Conservation (phyloP, 2,888 invertebrate species). For the Papilio gigon region DNA sequence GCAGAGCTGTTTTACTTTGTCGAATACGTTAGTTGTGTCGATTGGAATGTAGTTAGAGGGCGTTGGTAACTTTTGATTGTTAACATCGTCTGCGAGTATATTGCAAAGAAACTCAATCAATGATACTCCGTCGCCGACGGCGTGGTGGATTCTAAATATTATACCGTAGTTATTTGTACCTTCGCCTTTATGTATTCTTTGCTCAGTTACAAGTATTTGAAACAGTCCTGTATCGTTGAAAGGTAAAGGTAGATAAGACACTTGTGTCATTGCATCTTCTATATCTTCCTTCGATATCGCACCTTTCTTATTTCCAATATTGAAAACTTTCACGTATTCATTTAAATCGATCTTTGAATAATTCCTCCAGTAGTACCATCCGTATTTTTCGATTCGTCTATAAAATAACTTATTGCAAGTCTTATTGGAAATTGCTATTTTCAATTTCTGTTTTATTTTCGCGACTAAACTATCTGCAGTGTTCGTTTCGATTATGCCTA, state of each 20-base stretch:
- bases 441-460: constrained; percentile 56
- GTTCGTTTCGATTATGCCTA: constrained; percentile 70
- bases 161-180: constrained; percentile 63
- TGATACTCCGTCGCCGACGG: constrained; percentile 80
- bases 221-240: constrained; percentile 74
- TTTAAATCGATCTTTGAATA: constrained; percentile 62
- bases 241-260: constrained; percentile 70
- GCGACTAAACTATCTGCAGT: constrained; percentile 52
- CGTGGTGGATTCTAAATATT: constrained; percentile 80
- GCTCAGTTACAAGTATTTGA: constrained; percentile 74
- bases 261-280: constrained; percentile 63
- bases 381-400: constrained; percentile 67
- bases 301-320: constrained; percentile 54
- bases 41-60: constrained; percentile 46
- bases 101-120: constrained; percentile 75
- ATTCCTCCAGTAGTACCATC: constrained; percentile 79
- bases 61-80: constrained; percentile 50
- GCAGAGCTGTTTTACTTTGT: constrained; percentile 54
- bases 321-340: constrained; percentile 71
- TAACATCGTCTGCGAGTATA: constrained; percentile 67
- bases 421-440: constrained; percentile 48
- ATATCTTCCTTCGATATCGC: constrained; percentile 58
- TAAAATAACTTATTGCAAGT: constrained; percentile 70
- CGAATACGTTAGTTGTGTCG: constrained; percentile 47
- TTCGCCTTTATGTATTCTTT: constrained; percentile 52